Evolutionary conservation across 1,140 invertebrate species (phyloP).

Genomic region (Cryptotermes secundus): DNA sequence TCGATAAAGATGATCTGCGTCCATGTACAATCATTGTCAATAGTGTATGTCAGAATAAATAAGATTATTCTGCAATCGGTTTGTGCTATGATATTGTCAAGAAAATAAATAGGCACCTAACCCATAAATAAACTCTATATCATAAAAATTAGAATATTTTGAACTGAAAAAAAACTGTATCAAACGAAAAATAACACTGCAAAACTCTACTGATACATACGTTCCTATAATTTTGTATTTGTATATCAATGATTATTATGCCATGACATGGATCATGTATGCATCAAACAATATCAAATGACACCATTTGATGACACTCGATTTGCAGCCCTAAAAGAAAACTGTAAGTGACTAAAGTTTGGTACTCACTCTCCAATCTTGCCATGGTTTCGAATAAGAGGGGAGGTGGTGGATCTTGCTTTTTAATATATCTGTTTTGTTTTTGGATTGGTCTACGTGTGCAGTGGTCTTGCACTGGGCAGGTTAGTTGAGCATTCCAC

Average conservation of each 20-base stretch:
- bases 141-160: no score
- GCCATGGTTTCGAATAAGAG: slow-evolving; percentile 26
- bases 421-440: slow-evolving; percentile 22
- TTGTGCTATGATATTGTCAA: no score
- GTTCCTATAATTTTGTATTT: background rate
- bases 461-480: slow-evolving; percentile 21
- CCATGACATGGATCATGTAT: background rate
- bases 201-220: background rate
- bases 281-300: slow-evolving; percentile 4
- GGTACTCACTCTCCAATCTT: slow-evolving; percentile 33
- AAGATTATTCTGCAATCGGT: no score
- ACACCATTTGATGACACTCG: background rate
- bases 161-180: no score
- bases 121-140: no score
- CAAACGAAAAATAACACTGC: no score
- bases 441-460: background rate
- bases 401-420: slow-evolving; percentile 23
- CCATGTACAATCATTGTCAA: background rate
- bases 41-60: background rate
- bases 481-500: slow-evolving; percentile 33
- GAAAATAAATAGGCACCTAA: no score
- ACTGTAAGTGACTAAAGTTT: slow-evolving; percentile 12
- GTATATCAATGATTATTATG: background rate
- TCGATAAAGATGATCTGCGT: slow-evolving; percentile 1
- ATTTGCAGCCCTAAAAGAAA: slow-evolving; percentile 11